Evolutionary conservation across 30 jellyfish, hydroid and myxozoan genomes (phyloP), one percentile per base, ranked within the genome.

Genomic region (Hydra vulgaris): DNA sequence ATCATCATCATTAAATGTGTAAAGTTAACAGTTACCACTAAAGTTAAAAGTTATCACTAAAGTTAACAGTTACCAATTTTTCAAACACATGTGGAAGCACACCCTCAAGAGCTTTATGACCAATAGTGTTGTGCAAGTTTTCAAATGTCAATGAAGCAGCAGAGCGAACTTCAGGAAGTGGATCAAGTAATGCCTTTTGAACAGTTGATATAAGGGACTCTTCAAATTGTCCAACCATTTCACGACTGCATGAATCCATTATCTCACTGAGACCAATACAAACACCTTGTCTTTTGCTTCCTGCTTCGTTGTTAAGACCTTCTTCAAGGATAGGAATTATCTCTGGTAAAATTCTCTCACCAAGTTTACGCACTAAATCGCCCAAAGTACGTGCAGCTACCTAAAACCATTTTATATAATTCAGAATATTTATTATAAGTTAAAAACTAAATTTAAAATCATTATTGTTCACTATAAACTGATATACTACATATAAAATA

Each of bases 361-460:
- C 98, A 71, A 92, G 95, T 77, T 92, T 92, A 18, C 98, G 98
- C 25, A 92, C 98, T 76, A 92, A 81, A 71, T 92, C 98, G 8
- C 98, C 98, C 7, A 92, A 90, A 0, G 98, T 88, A 23, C 98
- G 85, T 18, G 96, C 98, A 22, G 98, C 98, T 76, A 89, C 86
- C 98, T 92, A 25, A 27, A 71, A n/a, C n/a, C n/a, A n/a, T n/a
- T n/a, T n/a, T n/a, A n/a, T n/a, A n/a, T n/a, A 27, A 18, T 24
- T 23, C 67, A 77, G 26, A 71, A 54, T 61, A 27, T n/a, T 20
- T 74, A 56, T 17, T 56, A 16, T 56, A 17, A 56, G n/a, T n/a
- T 16, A 56, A 16, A 56, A 56, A 56, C 17, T n/a, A 56, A 56
- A n/a, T n/a, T 56, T 16, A 56, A 56, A 56, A 56, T n/a, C 71